Base-by-base conservation (phyloP, 2,113 vertebrate species). In the Ibidorhyncha struthersii region DNA sequence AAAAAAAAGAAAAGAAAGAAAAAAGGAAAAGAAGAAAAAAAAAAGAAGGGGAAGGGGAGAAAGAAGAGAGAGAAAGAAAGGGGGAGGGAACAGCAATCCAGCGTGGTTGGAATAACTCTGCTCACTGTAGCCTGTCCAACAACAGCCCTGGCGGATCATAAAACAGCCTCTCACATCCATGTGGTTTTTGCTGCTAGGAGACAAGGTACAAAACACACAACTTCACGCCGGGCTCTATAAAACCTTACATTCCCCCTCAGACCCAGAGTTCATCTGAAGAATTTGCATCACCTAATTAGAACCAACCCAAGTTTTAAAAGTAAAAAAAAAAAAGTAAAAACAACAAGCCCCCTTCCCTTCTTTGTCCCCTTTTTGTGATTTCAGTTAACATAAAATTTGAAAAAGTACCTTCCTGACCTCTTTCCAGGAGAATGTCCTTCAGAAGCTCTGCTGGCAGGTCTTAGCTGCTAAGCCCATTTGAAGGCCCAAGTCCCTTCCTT, bases 271-370 rank as follows among this genome's bases (percentile, higher is more conserved):
- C 77, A 38, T 61, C 95, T 41, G 74, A 89, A 97, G 87, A 96
- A 98, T 96, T 83, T 78, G 86, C 77, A 61, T 90, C 94, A 96
- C 89, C 90, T 98, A 96, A 98, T 97, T 96, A 97, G 96, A 98
- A 94, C 52, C 43, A 47, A 93, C 82, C 47, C 2, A 2, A 30
- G 3, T 66, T 87, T 79, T 56, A 55, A 82, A 93, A 77, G n/a
- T 8, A 66, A 32, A 13, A 52, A 45, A 29, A 14, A 13, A 65
- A 30, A 30, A 17, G 36, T 12, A 65, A 32, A 77, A 49, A 36
- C 2, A 3, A 65, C 52, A 22, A 86, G 6, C 17, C 16, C 15
- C 12, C 55, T 80, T 56, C n/a, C 58, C 34, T 63, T 79, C 70
- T 62, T 81, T 36, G 23, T 61, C 74, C 66, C 49, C 13, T 67